Evolutionary conservation across 2,113 vertebrate genomes (phyloP), one percentile per base, ranked within the genome.

Genomic region (Seriola dumerili): DNA sequence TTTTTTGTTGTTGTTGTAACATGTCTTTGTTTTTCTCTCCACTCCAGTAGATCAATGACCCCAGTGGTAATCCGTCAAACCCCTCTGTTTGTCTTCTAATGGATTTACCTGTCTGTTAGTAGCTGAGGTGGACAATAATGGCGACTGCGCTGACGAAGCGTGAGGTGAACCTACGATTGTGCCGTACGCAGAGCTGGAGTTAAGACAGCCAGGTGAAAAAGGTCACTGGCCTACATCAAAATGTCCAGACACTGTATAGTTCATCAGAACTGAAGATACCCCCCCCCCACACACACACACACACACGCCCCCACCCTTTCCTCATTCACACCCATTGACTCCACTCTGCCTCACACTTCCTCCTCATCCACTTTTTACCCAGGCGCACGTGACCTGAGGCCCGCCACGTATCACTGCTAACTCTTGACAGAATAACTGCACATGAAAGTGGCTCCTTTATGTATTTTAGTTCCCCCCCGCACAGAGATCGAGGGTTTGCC

Each of bases 191-290:
- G n/a, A 57, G 66, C 9, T 61, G 46, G 12, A 70, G 64, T 69
- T 57, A 44, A 63, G 4, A 70, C 34, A 50, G 64, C 0, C 16
- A 61, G 50, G 44, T 68, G 34, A 72, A 62, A 78, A 46, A 19
- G 89, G 78, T 89, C 84, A 86, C 11, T 72, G 62, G 63, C 54
- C 25, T 72, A 32, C 76, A 84, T 89, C 61, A 84, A 59, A 73
- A 75, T 81, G 85, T 89, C 88, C 84, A 85, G 81, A 89, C 80
- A 74, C 2, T 3, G 59, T 19, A 68, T 8, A 42, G 62, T 71
- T 80, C 76, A 76, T 83, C 82, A 71, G 36, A 4, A 0, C 40
- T 72, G 32, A 85, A 64, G 36, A 58, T 9, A 4, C 13, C 61
- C 21, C 54, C 3, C 3, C 38, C 8, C 4, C 36, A 38, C 38